Evolutionary conservation across 1,140 invertebrate species (phyloP).

Genomic region (Zaprionus lachaisei): DNA sequence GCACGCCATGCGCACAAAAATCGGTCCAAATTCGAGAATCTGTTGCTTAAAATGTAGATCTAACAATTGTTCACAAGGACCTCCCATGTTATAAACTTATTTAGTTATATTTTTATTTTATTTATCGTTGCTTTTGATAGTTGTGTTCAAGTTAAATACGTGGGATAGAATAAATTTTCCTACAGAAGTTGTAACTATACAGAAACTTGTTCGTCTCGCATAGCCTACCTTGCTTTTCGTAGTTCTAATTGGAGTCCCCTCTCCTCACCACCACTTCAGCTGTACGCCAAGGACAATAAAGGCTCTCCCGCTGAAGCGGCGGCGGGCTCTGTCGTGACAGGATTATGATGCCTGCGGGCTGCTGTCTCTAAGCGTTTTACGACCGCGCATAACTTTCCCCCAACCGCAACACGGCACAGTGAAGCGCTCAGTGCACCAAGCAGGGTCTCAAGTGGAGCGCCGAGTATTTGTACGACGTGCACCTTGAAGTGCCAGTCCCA

Average conservation of each 20-base stretch:
- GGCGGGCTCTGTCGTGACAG: slow-evolving; percentile 22
- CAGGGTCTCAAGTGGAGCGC: slow-evolving; percentile 31
- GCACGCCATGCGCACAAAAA: slow-evolving; percentile 5
- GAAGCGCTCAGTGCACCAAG: slow-evolving; percentile 5
- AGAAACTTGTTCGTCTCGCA: neutral
- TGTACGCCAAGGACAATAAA: slow-evolving; percentile 23
- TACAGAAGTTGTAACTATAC: neutral
- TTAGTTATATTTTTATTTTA: neutral
- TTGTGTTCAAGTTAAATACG: neutral
- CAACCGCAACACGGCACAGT: slow-evolving; percentile 30
- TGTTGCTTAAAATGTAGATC: slow-evolving; percentile 58
- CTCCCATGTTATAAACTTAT: neutral
- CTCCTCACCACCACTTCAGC: neutral
- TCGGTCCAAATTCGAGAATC: neutral
- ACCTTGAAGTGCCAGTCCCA: slow-evolving; percentile 43
- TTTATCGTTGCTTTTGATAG: neutral
- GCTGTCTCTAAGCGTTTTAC: slow-evolving; percentile 36
- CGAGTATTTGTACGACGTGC: slow-evolving; percentile 22
- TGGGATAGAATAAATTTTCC: neutral
- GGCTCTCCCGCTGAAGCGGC: neutral
- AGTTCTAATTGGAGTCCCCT: slow-evolving; percentile 17
- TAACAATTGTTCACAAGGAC: slow-evolving; percentile 38
- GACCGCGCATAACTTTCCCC: slow-evolving; percentile 32
- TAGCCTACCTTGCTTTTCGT: slow-evolving; percentile 4
- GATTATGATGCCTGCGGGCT: slow-evolving; percentile 44